Base-by-base conservation (phyloP, 2,113 vertebrate genomes). In the Sinocyclocheilus anshuiensis region DNA sequence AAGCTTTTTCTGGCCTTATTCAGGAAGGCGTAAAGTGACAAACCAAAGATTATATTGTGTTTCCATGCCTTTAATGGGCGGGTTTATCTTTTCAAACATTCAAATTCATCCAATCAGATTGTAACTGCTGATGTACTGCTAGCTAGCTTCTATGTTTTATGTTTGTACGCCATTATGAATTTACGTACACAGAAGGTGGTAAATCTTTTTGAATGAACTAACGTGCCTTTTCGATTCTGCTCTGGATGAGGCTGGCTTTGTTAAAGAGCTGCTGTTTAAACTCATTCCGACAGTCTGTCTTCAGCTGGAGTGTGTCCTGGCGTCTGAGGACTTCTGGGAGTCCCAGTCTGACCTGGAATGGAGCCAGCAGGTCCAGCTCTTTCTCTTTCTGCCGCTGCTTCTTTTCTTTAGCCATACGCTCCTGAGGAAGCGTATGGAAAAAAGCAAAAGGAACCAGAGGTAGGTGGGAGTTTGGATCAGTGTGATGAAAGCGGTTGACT, bases 331-430 rank as follows among this genome's bases (percentile, higher is more conserved):
- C 91, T 59, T 92, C 89, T 0, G 89, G 53, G 0, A 92, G 80
- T 0, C 93, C 90, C 15, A 93, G 77, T 33, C 53, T 92, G n/a
- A 91, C 91, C 77, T 97, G 90, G 87, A 95, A 93, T 0, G 95
- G 95, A 1, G 94, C 94, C 92, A 98, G 84, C 79, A 96, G 91
- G 91, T 98, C 96, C 61, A 93, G 86, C 29, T 95, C 92, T 86
- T 92, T 88, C 84, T 93, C 91, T 67, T 94, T 87, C 83, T 92
- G 90, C 75, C 87, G 88, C 22, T 61, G 4, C 33, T 91, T 89
- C 61, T 96, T 94, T 89, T 96, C 95, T 0, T 88, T 86, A 45
- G 45, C 45, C 50, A 89, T 24, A 0, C 87, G 92, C 74, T 95
- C 93, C 96, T 97, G 83, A n/a, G 33, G 20, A 0, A 18, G n/a